Evolutionary conservation across 1,140 invertebrate species (phyloP), one percentile per base, ranked within the genome.

Genomic region (Liolophura sinensis): DNA sequence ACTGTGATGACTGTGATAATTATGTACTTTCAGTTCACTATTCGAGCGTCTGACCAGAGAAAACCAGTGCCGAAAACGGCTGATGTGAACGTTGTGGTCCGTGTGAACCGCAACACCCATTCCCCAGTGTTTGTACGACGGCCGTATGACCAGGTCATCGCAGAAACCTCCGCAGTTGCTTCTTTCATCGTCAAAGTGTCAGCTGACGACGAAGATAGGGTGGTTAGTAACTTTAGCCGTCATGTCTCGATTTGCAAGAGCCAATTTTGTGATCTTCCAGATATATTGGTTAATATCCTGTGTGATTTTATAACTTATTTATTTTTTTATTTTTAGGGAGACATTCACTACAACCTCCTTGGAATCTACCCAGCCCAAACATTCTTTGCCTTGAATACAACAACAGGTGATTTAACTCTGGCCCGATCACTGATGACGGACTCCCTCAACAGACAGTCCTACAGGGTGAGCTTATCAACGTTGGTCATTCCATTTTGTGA

Each of bases 291-390:
- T 25, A 49, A 61, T 20, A 24, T 9, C 27, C 7, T 25, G 12
- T 18, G 20, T 25, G 12, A 18, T 31, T 18, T 58, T 31, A 20
- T 1, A 11, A 12, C 12, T 5, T 58, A 12, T 58, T 22, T 31
- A 5, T 20, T 20, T 3, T 24, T 20, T 20, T 54, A 7, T 20
- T 5, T n/a, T 54, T 20, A 54, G n/a, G n/a, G 7, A 54, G 51
- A 20, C 3, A 20, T 54, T 54, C 18, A 20, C 22, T n/a, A 20
- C 51, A 54, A 12, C 18, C 12, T 54, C 40, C 58, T 67, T 27
- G 74, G 74, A 27, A 27, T 69, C 4, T 76, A 73, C 48, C 74
- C 74, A 47, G 72, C 74, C 40, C 54, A 65, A 68, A 67, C 55
- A 47, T 73, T 71, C 20, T 73, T 76, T 47, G 27, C 46, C 18